Base-by-base conservation (phyloP, 2,113 vertebrate species). In the Grus americana region DNA sequence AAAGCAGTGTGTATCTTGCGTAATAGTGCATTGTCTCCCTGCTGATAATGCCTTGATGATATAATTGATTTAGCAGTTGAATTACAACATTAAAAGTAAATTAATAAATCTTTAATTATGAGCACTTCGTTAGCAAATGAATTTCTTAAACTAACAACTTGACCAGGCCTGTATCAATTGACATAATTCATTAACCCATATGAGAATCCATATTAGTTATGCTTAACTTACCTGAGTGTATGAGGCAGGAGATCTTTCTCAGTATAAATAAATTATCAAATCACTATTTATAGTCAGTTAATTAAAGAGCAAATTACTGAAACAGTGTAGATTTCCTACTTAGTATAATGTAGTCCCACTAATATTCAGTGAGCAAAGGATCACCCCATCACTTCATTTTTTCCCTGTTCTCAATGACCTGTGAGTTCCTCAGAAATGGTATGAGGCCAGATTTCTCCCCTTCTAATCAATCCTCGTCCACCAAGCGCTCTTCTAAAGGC, bases 241-340 rank as follows among this genome's bases (percentile, higher is more conserved):
- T 54, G 79, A 93, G 62, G 76, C 78, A 86, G 65, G 65, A 94
- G 67, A 86, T 90, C 68, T 86, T 81, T 94, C 58, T 89, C 34
- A 27, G 46, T 32, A 74, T 91, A 96, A 97, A 96, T 93, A 95
- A 81, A 91, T 96, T 93, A 93, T 59, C 93, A 88, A 92, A 92
- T 90, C 52, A 27, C 68, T 91, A 85, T 91, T 95, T 88, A 83
- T 67, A 95, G 87, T 63, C 62, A 80, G 23, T 91, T 95, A 94
- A 96, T 97, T 94, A 94, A 86, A 90, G 29, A 96, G 34, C 24
- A 76, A 82, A 90, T 90, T 95, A 83, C 32, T 67, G 87, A 80
- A 79, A 38, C 75, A 54, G 20, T 15, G 1, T 70, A 68, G 38
- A 47, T 61, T 80, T 87, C 71, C 59, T 76, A 11, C 1, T 2